phyloP scores from a whole-genome alignment of 1,140 invertebrate genomes.

The Diploscapter pachys region DNA sequence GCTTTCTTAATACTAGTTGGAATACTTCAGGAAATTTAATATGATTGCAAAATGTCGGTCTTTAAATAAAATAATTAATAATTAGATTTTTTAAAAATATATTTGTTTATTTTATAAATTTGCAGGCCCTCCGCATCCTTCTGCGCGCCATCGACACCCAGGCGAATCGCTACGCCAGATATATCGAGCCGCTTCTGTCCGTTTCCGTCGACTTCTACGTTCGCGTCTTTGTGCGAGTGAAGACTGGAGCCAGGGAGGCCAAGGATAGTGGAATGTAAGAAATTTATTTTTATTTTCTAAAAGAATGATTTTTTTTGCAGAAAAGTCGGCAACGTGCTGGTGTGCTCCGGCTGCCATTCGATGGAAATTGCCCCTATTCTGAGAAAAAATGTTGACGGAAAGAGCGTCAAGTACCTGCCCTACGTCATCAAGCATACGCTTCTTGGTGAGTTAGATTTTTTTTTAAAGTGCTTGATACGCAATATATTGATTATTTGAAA shows the following conservation, averaged over 20 bases:
- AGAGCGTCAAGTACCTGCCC: slow-evolving; percentile 16
- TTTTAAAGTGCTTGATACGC: slow-evolving; percentile 3
- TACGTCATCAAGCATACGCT: slow-evolving; percentile 6
- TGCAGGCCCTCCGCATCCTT: slow-evolving; percentile 81
- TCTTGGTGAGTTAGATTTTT: slow-evolving; percentile 3
- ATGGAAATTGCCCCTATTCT: slow-evolving; percentile 45
- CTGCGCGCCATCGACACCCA: slow-evolving; percentile 82
- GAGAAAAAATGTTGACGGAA: slow-evolving; percentile 37
- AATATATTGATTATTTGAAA: background rate
- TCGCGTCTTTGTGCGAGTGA: slow-evolving; percentile 83
- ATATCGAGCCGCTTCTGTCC: slow-evolving; percentile 83
- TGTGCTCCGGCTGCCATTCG: slow-evolving; percentile 48
- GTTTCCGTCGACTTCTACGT: slow-evolving; percentile 96
- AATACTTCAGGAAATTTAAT: too few species aligned
- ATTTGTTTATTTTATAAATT: background rate
- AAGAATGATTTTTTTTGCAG: slow-evolving; percentile 38
- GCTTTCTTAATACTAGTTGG: too few species aligned
- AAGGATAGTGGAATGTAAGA: slow-evolving; percentile 75
- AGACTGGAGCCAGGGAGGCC: slow-evolving; percentile 74
- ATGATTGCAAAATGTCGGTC: too few species aligned
- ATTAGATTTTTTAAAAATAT: too few species aligned
- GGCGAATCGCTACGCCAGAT: slow-evolving; percentile 85
- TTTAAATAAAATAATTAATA: too few species aligned
- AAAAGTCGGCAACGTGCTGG: slow-evolving; percentile 50
- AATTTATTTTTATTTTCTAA: background rate